Evolutionary conservation across 2,113 vertebrate genomes (phyloP).

Genomic region (Spermophilus dauricus): DNA sequence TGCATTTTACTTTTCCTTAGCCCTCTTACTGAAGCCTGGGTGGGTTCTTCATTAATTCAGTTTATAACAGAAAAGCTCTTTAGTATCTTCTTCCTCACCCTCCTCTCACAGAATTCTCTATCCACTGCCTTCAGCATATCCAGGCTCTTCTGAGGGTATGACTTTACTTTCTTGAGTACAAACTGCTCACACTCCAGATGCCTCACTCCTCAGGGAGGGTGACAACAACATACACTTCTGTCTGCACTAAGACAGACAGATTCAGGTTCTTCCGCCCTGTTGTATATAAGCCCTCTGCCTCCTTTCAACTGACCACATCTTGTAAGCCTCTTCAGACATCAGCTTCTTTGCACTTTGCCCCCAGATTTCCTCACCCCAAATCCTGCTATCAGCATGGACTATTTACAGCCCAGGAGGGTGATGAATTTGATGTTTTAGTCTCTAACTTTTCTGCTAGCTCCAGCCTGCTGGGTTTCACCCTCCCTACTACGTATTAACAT

Average conservation of each 20-base stretch:
- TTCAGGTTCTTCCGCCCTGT: neutral
- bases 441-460: neutral
- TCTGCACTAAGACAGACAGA: neutral
- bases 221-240: too few species aligned
- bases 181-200: neutral
- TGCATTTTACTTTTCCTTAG: neutral
- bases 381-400: neutral
- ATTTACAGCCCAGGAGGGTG: neutral
- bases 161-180: neutral
- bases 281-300: neutral
- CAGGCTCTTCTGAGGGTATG: neutral
- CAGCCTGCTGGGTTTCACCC: neutral
- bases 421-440: neutral
- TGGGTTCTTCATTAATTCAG: neutral
- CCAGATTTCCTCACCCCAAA: constrained; percentile 35
- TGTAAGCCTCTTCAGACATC: neutral
- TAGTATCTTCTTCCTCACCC: neutral
- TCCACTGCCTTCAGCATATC: neutral
- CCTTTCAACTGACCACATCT: neutral
- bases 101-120: neutral
- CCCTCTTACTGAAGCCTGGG: neutral
- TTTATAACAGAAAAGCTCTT: constrained; percentile 4
- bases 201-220: neutral
- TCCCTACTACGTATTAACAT: neutral
- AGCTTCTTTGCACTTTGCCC: neutral